Evolutionary conservation across 1,140 invertebrate genomes (phyloP), one percentile per base, ranked within the genome.

Genomic region (Brachionus sp.): DNA sequence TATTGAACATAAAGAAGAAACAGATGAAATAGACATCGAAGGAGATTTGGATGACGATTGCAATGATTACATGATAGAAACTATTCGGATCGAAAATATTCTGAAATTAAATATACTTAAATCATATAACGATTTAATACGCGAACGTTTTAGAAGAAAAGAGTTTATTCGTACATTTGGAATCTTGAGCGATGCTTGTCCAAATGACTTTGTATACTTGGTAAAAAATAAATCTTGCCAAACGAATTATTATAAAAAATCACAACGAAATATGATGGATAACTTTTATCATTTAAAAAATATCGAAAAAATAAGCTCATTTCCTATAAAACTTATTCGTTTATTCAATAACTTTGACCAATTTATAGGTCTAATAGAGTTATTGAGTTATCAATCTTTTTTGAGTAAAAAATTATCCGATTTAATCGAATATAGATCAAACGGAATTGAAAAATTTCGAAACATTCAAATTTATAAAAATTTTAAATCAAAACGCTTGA

Each of bases 401-500:
- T 44, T 80, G 4, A 57, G 23, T 3, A 57, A 80, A 42, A 80
- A 66, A 80, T 16, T 80, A 10, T 10, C 57, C 12, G 77, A 80
- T 9, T 44, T 80, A 19, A 13, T 42, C n/a, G 77, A 80, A 4
- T 80, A 62, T 29, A 57, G 62, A 42, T 39, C 33, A 33, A 80
- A 62, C 57, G 77, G 77, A 23, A 80, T 80, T 1, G 25, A 62
- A 42, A 39, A 42, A 62, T 80, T 80, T 3, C 7, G 16, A 23
- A 39, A 80, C 35, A 25, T 66, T 39, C 25, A 19, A 3, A 62
- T 80, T 35, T 80, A 80, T 42, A 80, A 80, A 80, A 80, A 80
- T 80, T 44, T 80, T 62, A 80, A 80, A 42, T 39, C 10, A 29
- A 80, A 80, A 80, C 77, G 77, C 19, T 25, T 80, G 3, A 80